These are phyloP conservation scores for Salvator merianae DNA, from an alignment of 2,113 vertebrate genomes.

Conservation along the genomic window DNA sequence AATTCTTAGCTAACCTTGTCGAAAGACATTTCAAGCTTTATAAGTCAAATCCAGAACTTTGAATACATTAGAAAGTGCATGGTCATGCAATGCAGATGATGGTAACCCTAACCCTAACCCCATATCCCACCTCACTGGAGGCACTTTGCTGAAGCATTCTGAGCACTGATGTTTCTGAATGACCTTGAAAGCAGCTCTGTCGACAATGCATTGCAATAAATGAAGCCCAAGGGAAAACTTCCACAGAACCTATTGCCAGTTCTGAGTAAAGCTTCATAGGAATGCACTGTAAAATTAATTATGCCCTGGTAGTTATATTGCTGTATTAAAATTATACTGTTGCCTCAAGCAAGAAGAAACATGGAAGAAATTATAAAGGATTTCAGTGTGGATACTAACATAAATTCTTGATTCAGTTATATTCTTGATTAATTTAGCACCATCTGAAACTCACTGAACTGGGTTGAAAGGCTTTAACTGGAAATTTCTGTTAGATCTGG, in stretches of 20 bases:
- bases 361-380: neutral
- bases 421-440: neutral
- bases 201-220: neutral
- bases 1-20: no score
- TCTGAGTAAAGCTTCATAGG: neutral
- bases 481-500: constrained; percentile 22
- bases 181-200: neutral
- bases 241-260: neutral
- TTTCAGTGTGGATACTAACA: neutral
- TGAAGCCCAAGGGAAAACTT: neutral
- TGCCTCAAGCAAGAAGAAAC: neutral
- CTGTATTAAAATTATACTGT: neutral
- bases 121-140: no score
- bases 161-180: neutral
- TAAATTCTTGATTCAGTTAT: neutral
- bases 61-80: no score
- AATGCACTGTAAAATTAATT: neutral
- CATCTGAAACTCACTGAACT: neutral
- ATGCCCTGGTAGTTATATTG: neutral
- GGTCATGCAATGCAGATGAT: no score
- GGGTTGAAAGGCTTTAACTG: fast-evolving
- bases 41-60: no score
- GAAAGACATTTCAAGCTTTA: no score
- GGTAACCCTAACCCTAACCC: no score
- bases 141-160: no score